Evolutionary conservation across 2,888 invertebrate species (phyloP), one percentile per base, ranked within the genome.

Genomic region (Lycophotia porphyrea): DNA sequence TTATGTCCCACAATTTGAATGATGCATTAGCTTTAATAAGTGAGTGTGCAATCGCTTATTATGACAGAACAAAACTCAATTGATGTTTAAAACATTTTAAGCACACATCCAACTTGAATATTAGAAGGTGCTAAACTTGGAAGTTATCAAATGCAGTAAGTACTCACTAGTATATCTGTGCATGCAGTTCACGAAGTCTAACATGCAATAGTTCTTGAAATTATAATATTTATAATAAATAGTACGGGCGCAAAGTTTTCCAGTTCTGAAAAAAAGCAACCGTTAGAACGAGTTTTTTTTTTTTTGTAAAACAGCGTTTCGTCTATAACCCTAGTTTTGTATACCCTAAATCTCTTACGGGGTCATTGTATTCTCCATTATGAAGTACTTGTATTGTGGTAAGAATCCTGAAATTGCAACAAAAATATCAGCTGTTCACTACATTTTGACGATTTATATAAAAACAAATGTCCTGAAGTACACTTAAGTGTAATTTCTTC

Each of bases 161-260:
- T 79, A 79, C 79, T 24, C 15, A 77, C 77, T 0, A 31, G 71
- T 27, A 58, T 60, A 76, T 68, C 72, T 47, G 1, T 0, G 0
- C 4, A 0, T 36, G 44, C 84, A 84, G 44, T 84, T 84, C 0
- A 39, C 15, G 21, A 3, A 84, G 27, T 84, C 76, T 58, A 84
- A 0, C 70, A 79, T 74, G 55, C 84, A 84, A 61, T 79, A 84
- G 49, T 72, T 84, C 70, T 76, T 75, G 63, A 84, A 84, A 34
- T 76, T 74, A 5, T 2, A 55, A 31, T 61, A 73, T 0, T 0
- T 0, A 55, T 8, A 7, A 36, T 72, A 74, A n/a, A 24, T 0
- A 9, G 79, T 24, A 13, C 42, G 61, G 18, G 9, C 79, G 47
- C 84, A 84, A 24, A 84, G 0, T 49, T 13, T 63, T 21, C 72